phyloP scores from a whole-genome alignment of 2,888 invertebrate species.

The Diplazon laetatorius region DNA sequence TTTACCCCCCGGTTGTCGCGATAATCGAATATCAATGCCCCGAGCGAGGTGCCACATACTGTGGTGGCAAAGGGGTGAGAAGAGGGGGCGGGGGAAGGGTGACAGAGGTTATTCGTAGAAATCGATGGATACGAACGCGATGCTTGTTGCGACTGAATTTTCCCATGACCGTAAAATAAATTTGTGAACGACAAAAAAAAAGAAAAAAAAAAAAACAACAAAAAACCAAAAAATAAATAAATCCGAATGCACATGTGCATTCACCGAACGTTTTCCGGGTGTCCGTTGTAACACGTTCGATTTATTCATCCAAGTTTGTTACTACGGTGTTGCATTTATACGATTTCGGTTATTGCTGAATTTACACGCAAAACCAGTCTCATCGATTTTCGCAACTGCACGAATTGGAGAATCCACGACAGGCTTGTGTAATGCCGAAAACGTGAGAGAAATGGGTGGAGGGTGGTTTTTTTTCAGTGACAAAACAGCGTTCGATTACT shows the following conservation, averaged over 20 bases:
- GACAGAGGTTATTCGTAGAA: not conserved
- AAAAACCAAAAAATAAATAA: conserved; percentile 30
- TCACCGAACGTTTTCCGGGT: conserved; percentile 28
- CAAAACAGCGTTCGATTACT: conserved; percentile 4
- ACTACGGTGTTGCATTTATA: conserved; percentile 28
- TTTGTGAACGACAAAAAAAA: conserved; percentile 16
- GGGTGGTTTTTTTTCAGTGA: conserved; percentile 14
- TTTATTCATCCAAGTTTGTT: conserved; percentile 32
- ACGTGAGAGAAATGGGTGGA: not conserved
- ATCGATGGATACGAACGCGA: conserved; percentile 16
- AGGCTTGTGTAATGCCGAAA: conserved; percentile 18
- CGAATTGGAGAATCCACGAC: not conserved
- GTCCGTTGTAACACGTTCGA: conserved; percentile 28
- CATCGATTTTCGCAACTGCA: conserved; percentile 55
- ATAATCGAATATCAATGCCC: conserved; percentile 18
- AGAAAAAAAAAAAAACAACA: not conserved
- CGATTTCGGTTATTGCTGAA: conserved; percentile 37
- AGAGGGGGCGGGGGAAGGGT: no score
- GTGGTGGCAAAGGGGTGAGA: no score
- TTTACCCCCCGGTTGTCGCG: conserved; percentile 4
- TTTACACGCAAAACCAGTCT: conserved; percentile 46
- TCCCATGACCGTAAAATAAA: not conserved
- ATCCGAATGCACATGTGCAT: not conserved
- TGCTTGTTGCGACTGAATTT: not conserved
- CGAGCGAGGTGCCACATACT: conserved; percentile 3